phyloP scores from a whole-genome alignment of 1,140 invertebrate genomes.

The Atta cephalotes region DNA sequence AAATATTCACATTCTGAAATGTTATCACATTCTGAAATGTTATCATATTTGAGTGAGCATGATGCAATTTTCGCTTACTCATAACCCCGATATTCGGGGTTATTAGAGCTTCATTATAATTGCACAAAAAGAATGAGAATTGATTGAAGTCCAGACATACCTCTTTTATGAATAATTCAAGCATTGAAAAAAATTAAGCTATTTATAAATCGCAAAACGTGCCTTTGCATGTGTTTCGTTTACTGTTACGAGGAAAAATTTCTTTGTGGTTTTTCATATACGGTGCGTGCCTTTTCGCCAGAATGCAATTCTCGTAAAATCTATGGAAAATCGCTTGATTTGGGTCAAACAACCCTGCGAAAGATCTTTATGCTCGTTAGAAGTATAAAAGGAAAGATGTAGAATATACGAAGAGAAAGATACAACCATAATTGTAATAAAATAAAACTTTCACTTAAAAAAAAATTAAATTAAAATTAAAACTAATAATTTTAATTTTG shows the following conservation, averaged over 20 bases:
- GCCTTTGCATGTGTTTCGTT: not conserved
- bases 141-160: not conserved
- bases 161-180: slow-evolving; percentile 19
- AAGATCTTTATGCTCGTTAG: slow-evolving; percentile 3
- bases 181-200: slow-evolving; percentile 2
- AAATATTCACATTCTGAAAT: not conserved
- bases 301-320: slow-evolving; percentile 32
- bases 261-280: slow-evolving; percentile 25
- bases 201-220: slow-evolving; percentile 31
- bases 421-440: not conserved
- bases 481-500: not conserved
- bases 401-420: not conserved
- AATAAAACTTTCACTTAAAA: not conserved
- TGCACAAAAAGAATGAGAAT: too few species aligned
- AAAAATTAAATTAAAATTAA: not conserved
- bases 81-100: too few species aligned
- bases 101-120: too few species aligned
- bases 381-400: not conserved
- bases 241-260: not conserved
- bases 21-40: too few species aligned
- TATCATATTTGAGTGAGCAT: too few species aligned
- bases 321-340: slow-evolving; percentile 57
- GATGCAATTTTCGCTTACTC: too few species aligned
- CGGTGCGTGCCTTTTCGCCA: slow-evolving; percentile 40
- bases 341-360: not conserved